These are phyloP conservation scores for Erebia aethiops DNA, from an alignment of 2,888 invertebrate genomes.

Conservation along the genomic window DNA sequence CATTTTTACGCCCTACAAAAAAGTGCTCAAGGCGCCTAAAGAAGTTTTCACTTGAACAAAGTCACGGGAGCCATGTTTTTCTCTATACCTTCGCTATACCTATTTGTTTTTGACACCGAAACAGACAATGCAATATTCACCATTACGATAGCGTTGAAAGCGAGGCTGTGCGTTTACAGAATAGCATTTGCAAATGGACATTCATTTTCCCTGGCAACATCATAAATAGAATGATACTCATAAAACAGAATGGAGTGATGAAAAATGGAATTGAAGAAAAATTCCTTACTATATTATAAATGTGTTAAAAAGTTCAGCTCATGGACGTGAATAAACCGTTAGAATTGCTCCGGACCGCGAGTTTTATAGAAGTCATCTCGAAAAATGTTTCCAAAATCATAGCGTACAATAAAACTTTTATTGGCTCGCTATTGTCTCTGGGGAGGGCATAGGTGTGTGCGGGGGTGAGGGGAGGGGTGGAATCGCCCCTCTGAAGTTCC, in stretches of 20 bases:
- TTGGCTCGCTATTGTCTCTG: constrained; percentile 71
- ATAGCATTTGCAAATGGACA: background rate
- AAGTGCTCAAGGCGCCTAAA: no score
- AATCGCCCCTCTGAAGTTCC: constrained; percentile 40
- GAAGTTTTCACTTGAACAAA: no score
- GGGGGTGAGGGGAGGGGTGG: constrained; percentile 45
- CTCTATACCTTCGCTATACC: no score
- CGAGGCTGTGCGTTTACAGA: background rate
- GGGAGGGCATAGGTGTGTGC: constrained; percentile 51
- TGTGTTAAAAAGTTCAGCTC: constrained; percentile 41
- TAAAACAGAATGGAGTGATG: constrained; percentile 21
- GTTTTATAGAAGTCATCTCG: constrained; percentile 75
- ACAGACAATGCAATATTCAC: background rate
- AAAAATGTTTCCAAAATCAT: constrained; percentile 76
- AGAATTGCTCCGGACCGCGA: constrained; percentile 64
- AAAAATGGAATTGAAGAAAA: constrained; percentile 32
- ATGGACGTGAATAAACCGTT: constrained; percentile 58
- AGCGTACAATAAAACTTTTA: constrained; percentile 77
- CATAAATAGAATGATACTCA: constrained; percentile 17
- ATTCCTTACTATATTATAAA: constrained; percentile 28
- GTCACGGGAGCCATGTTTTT: no score
- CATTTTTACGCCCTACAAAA: no score
- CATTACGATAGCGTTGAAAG: background rate
- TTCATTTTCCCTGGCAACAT: background rate
- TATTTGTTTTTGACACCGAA: no score